These are phyloP conservation scores for Chelonoidis abingdonii DNA, from an alignment of 2,113 vertebrate species.

Conservation along the genomic window DNA sequence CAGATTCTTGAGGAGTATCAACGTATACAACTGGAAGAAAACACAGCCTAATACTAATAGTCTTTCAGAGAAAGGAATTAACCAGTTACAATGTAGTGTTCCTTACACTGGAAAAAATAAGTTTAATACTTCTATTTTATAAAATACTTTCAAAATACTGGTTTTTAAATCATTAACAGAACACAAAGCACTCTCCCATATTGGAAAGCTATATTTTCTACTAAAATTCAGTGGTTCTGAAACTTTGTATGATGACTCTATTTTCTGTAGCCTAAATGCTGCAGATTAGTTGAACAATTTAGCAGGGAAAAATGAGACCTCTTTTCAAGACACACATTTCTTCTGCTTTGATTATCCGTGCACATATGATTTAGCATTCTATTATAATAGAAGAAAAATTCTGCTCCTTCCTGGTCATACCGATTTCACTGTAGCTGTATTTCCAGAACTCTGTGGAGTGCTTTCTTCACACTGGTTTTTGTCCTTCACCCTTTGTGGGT, in stretches of 20 bases:
- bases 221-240: not conserved
- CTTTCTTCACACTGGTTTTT: conserved; percentile 69
- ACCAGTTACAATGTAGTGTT: not conserved
- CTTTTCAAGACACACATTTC: not conserved
- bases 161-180: not conserved
- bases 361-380: not conserved
- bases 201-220: not conserved
- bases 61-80: not conserved
- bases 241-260: not conserved
- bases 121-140: not conserved
- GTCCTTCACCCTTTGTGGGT: conserved; percentile 75
- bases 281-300: not conserved
- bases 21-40: not conserved
- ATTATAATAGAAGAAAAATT: not conserved
- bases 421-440: conserved; percentile 76
- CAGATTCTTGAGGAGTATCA: not conserved
- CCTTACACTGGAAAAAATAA: not conserved
- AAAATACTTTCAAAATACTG: not conserved
- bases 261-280: not conserved
- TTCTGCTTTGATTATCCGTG: not conserved
- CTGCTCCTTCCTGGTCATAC: conserved; percentile 57
- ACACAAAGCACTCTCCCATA: not conserved
- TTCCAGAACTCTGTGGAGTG: conserved; percentile 44
- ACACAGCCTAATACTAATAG: not conserved
- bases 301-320: too few species aligned